phyloP scores from a whole-genome alignment of 2,113 vertebrate species.

The Sinocyclocheilus anshuiensis region DNA sequence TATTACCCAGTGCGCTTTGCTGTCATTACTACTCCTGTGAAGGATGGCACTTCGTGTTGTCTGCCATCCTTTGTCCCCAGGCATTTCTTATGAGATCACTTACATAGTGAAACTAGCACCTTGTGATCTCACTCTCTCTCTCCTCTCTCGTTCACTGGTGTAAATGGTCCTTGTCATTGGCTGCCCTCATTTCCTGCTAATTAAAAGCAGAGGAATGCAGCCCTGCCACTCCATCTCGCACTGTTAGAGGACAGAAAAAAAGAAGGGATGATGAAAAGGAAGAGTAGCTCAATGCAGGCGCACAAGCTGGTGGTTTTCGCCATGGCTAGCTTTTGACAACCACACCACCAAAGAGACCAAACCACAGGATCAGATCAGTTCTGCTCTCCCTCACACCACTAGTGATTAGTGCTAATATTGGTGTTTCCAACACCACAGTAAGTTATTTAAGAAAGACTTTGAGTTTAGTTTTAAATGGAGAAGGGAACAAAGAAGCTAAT shows the following conservation, averaged over 20 bases:
- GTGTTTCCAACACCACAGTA: neutral
- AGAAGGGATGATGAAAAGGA: neutral
- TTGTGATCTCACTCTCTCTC: constrained; percentile 34
- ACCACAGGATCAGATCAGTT: constrained; percentile 15
- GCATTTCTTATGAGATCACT: constrained; percentile 50
- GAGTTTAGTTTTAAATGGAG: neutral
- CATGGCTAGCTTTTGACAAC: constrained; percentile 18
- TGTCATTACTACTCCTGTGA: constrained; percentile 27
- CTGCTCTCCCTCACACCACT: neutral
- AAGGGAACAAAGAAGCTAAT: neutral
- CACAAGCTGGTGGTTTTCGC: neutral
- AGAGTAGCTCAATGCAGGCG: neutral
- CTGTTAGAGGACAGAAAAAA: constrained; percentile 1
- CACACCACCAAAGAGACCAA: neutral
- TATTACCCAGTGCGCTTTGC: constrained; percentile 31
- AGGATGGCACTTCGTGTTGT: constrained; percentile 15
- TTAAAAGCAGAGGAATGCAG: constrained; percentile 49
- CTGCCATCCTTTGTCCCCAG: constrained; percentile 28
- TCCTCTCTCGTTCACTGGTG: constrained; percentile 48
- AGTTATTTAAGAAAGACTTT: neutral
- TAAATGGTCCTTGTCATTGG: constrained; percentile 55
- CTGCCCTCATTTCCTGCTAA: constrained; percentile 64
- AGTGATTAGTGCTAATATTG: neutral
- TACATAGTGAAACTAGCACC: constrained; percentile 34
- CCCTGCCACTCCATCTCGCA: constrained; percentile 25